Evolutionary conservation across 2,113 vertebrate genomes (phyloP).

Genomic region (Sisor rabdophorus): DNA sequence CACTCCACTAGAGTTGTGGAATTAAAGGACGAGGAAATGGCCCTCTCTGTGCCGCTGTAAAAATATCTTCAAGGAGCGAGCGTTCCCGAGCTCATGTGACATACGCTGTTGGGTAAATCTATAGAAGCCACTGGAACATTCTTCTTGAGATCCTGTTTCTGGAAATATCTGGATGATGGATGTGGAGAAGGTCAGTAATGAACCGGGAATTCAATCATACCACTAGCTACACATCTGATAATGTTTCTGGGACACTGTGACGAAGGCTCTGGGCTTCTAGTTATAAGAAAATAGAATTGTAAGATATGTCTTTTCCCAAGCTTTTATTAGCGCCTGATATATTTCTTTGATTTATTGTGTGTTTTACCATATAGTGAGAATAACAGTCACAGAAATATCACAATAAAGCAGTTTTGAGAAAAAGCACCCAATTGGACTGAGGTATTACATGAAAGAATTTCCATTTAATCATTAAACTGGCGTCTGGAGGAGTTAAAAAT

Average conservation of each 20-base stretch:
- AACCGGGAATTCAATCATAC: constrained; percentile 41
- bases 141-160: constrained; percentile 32
- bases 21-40: constrained; percentile 41
- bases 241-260: constrained; percentile 45
- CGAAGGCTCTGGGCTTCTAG: constrained; percentile 24
- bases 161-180: constrained; percentile 40
- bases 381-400: constrained; percentile 30
- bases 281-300: constrained; percentile 33
- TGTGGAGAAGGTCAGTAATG: constrained; percentile 38
- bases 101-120: constrained; percentile 23
- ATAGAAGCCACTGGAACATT: constrained; percentile 34
- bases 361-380: constrained; percentile 24
- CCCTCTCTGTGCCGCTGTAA: constrained; percentile 33
- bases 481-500: background rate
- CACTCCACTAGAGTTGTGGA: constrained; percentile 47
- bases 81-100: constrained; percentile 39
- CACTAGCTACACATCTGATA: constrained; percentile 42
- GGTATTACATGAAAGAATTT: constrained; percentile 42
- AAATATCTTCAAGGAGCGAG: constrained; percentile 42
- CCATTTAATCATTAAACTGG: constrained; percentile 45
- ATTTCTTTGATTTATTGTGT: constrained; percentile 33
- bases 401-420: constrained; percentile 44
- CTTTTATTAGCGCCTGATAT: constrained; percentile 4
- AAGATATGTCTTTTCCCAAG: constrained; percentile 23
- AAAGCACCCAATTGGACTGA: constrained; percentile 27